Evolutionary conservation across 2,797 vertebrate species (phyloP).

Genomic region (Pangasius macronema): DNA sequence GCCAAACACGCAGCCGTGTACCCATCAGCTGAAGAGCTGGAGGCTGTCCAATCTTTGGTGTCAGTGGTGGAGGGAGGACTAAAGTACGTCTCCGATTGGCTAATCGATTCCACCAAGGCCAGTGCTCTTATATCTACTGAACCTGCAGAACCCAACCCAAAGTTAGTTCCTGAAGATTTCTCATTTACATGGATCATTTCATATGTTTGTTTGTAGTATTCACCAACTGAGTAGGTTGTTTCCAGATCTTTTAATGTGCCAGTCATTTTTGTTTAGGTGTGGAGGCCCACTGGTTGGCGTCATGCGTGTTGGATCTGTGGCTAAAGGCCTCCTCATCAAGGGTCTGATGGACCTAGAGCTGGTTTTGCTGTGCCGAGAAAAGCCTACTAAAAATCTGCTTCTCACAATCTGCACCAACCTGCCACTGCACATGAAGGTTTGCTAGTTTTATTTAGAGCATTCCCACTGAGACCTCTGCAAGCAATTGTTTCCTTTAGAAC

Average conservation of each 20-base stretch:
- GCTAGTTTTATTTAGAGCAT: conserved; percentile 37
- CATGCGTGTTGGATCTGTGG: conserved; percentile 87
- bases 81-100: conserved; percentile 91
- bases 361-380: conserved; percentile 91
- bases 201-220: neutral
- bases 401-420: conserved; percentile 86
- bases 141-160: conserved; percentile 18
- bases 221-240: neutral
- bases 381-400: conserved; percentile 86
- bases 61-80: conserved; percentile 90
- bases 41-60: conserved; percentile 89
- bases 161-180: conserved; percentile 20
- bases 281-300: conserved; percentile 70
- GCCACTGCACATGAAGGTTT: conserved; percentile 90
- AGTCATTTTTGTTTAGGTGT: conserved; percentile 29
- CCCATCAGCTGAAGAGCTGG: conserved; percentile 88
- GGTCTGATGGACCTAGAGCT: conserved; percentile 90
- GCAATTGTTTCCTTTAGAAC: conserved; percentile 23
- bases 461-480: conserved; percentile 12
- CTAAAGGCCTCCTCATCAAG: conserved; percentile 92
- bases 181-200: neutral
- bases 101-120: conserved; percentile 12
- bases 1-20: conserved; percentile 90
- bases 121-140: neutral
- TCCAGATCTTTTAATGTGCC: neutral